Base-by-base conservation (phyloP, 1,140 invertebrate species). In the Argopecten irradians region DNA sequence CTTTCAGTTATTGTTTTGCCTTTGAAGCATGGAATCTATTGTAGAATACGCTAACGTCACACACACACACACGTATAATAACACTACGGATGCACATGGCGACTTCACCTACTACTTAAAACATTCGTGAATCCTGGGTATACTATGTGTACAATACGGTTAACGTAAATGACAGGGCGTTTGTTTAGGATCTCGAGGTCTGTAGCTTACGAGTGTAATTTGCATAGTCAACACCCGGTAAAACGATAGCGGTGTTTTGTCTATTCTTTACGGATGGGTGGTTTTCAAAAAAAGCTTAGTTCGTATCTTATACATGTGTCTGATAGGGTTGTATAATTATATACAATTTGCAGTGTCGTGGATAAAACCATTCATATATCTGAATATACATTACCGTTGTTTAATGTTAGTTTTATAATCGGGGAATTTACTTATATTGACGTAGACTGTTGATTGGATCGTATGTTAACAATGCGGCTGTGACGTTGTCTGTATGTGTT, bases 171-270 rank as follows among this genome's bases (percentile, higher is more conserved):
- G 5, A 28, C n/a, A 28, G 22, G n/a, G 16, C 43, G 55, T 71
- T 71, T 71, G 16, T n/a, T 28, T 28, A 28, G 28, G 55, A 28
- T 39, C 36, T 39, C n/a, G 55, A 71, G 55, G 22, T 71, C 55
- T 71, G n/a, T 28, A 71, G 55, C 55, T 71, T 71, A n/a, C 28
- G 55, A 28, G n/a, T 28, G 55, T 28, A 71, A 71, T 71, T 28
- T n/a, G 55, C 55, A 28, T 71, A 71, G 55, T 71, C 55, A 71
- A 71, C 13, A 71, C n/a, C 1, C n/a, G 55, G 55, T 71, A 71
- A 71, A 16, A 28, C 55, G 55, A 71, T 71, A 71, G 55, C 55
- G n/a, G 55, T 71, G 55, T 71, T 71, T 71, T 71, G 55, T 71
- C 19, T 71, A 28, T 71, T 71, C 2, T 7, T n/a, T 71, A 71